Conservation (phyloP, 92 coral and sea anemone species). For the Pocillopora grandis region DNA sequence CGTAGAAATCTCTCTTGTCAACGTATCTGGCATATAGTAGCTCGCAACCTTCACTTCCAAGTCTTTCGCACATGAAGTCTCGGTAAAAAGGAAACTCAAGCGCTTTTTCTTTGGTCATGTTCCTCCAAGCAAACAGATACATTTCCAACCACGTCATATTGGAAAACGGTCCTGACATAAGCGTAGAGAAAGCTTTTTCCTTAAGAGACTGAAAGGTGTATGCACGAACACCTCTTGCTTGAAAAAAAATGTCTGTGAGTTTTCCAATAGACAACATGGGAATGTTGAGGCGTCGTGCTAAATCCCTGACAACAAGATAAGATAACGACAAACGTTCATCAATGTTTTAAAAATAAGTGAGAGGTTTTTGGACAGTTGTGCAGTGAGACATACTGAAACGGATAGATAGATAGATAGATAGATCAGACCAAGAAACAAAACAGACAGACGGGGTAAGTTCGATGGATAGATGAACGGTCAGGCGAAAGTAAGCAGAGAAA, state of each 20-base stretch:
- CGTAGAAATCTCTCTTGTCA: neutral
- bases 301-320: neutral
- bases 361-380: no score
- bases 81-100: neutral
- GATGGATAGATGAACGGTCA: no score
- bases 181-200: constrained; percentile 10
- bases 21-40: neutral
- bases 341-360: no score
- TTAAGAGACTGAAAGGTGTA: constrained; percentile 1
- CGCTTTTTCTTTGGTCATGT: constrained; percentile 13
- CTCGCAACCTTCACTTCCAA: constrained; percentile 18
- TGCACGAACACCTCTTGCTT: constrained; percentile 8
- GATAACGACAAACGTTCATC: no score
- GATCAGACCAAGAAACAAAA: no score
- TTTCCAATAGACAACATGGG: neutral
- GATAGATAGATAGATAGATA: no score
- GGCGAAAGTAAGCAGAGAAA: no score
- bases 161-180: constrained; percentile 4
- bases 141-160: constrained; percentile 21
- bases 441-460: no score
- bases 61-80: constrained; percentile 1
- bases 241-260: neutral
- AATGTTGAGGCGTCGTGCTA: neutral
- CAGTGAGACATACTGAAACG: no score
- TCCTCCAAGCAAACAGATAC: constrained; percentile 3